Percentiles rank a stretch among this genome's conserved stretches.
These are phyloP conservation scores for Drosophila fuyamai DNA, from an alignment of 1,140 invertebrate species.

Conservation along the genomic window DNA sequence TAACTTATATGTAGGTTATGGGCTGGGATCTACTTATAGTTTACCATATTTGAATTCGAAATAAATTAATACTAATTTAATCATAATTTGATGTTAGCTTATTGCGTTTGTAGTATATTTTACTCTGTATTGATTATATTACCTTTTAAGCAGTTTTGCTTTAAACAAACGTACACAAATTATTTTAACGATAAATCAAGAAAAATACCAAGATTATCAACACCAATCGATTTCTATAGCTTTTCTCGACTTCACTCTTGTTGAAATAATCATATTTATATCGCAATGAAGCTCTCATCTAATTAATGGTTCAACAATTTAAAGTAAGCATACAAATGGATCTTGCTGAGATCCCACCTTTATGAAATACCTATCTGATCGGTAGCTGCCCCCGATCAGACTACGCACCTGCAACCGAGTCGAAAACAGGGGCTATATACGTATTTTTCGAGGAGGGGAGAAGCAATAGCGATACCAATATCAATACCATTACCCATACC, in stretches of 20 bases:
- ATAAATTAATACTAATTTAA: no score
- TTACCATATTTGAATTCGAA: no score
- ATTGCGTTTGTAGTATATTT: no score
- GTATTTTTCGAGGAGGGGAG: constrained; percentile 17
- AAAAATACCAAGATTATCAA: background rate
- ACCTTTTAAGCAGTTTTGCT: no score
- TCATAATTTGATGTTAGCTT: no score
- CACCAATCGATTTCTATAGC: background rate
- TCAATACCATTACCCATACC: constrained; percentile 65
- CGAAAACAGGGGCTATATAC: constrained; percentile 2
- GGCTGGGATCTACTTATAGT: no score
- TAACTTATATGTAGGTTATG: no score
- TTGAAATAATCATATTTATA: constrained; percentile 16
- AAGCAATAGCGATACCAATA: constrained; percentile 63
- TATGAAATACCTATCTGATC: constrained; percentile 2
- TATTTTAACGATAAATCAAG: background rate
- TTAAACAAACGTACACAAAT: no score
- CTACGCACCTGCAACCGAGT: constrained; percentile 34
- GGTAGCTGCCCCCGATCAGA: constrained; percentile 11
- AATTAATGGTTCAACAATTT: background rate
- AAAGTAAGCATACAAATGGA: background rate
- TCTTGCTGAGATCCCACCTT: background rate
- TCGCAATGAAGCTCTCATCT: background rate
- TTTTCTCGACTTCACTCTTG: background rate
- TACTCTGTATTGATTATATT: no score